These are phyloP conservation scores for Acropora yongei DNA, from an alignment of 64 coral and sea anemone genomes.

Conservation along the genomic window DNA sequence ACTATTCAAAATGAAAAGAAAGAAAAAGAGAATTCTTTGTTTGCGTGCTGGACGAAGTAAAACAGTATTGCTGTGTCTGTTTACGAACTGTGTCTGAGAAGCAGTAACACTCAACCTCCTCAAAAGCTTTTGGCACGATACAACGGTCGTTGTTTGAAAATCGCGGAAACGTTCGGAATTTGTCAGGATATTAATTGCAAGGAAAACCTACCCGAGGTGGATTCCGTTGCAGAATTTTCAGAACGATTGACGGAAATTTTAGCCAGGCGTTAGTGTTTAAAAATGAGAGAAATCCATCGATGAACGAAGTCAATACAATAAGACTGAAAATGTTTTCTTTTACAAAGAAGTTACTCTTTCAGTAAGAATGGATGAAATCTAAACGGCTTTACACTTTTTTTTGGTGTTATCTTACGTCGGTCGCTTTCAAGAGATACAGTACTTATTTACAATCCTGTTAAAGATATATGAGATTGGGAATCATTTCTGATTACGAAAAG, in stretches of 20 bases:
- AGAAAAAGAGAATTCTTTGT: background rate
- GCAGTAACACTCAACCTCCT: background rate
- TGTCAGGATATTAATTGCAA: background rate
- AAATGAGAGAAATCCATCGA: too few relatives aligned
- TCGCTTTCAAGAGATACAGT: too few relatives aligned
- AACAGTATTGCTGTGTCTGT: background rate
- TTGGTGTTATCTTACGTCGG: background rate
- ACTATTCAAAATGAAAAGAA: background rate
- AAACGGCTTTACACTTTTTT: background rate
- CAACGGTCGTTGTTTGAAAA: background rate
- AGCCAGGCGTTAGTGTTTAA: too few relatives aligned
- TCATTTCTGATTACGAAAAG: background rate
- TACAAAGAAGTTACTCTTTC: background rate
- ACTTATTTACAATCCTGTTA: too few relatives aligned
- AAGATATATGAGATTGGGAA: too few relatives aligned
- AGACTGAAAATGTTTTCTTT: background rate
- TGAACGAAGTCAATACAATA: background rate
- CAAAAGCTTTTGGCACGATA: background rate
- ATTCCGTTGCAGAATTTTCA: background rate
- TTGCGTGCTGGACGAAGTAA: background rate
- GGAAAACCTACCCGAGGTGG: background rate
- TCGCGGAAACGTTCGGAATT: background rate
- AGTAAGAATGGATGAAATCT: background rate
- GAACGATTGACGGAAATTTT: background rate
- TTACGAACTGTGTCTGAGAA: background rate